Evolutionary conservation across 2,797 vertebrate species (phyloP).

Genomic region (Balearica regulorum): DNA sequence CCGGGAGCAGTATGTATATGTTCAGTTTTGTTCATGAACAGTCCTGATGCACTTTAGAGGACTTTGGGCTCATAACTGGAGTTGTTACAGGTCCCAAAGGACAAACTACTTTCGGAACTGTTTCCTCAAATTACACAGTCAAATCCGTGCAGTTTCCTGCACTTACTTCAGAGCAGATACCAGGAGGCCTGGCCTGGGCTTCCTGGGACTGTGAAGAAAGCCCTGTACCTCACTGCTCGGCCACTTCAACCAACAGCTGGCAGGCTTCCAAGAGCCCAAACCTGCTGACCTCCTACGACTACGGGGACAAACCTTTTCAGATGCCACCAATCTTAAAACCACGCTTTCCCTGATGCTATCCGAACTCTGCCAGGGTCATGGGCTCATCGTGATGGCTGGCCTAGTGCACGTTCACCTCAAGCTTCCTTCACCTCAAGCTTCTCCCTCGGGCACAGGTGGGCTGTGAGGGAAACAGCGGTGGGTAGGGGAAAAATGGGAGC

Average conservation of each 20-base stretch:
- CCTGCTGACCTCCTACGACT: no score
- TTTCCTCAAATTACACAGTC: not conserved
- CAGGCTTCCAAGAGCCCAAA: not conserved
- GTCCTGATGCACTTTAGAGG: not conserved
- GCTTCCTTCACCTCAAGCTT: not conserved
- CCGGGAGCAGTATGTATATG: not conserved
- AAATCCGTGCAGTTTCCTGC: not conserved
- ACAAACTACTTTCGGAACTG: not conserved
- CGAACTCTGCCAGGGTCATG: accelerated
- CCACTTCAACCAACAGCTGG: accelerated
- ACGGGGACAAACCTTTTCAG: accelerated
- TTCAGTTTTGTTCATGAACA: not conserved
- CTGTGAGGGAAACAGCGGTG: accelerated
- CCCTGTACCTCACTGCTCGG: not conserved
- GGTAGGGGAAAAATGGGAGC: accelerated
- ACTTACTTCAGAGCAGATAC: not conserved
- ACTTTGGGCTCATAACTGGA: accelerated
- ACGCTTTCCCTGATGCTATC: accelerated
- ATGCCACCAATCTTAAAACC: not conserved
- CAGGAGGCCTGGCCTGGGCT: not conserved
- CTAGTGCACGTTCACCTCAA: accelerated
- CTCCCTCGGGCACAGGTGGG: not conserved
- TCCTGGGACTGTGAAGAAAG: no score
- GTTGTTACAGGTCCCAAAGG: not conserved
- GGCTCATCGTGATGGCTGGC: accelerated